A percentile compares a stretch with the other conserved stretches of the same genome.
Conservation (phyloP, 2,797 vertebrate genomes). For the Tragelaphus oryx region DNA sequence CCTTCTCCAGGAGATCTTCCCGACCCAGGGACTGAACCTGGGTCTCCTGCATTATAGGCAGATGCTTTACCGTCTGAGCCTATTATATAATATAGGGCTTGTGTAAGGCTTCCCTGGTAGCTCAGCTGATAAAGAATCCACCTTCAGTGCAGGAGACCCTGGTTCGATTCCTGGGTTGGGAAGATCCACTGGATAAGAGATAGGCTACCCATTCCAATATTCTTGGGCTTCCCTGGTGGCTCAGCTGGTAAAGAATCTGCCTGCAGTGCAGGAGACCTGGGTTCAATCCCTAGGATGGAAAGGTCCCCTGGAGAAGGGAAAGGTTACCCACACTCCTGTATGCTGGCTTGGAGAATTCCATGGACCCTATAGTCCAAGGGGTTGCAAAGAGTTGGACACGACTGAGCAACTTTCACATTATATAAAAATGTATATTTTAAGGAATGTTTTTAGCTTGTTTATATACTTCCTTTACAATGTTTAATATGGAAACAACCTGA, state of each 20-base stretch:
- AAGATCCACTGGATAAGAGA: background rate
- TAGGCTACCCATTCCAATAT: background rate
- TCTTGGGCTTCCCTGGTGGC: background rate
- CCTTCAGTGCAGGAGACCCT: no score
- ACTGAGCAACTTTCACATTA: background rate
- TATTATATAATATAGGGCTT: background rate
- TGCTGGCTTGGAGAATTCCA: background rate
- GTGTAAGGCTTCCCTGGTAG: background rate
- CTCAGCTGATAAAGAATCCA: background rate
- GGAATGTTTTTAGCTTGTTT: background rate
- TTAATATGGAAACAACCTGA: background rate
- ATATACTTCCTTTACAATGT: background rate
- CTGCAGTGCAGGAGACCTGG: background rate
- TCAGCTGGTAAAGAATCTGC: background rate
- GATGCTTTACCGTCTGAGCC: no score
- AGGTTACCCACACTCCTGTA: background rate
- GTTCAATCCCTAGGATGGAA: background rate
- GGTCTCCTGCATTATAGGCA: no score
- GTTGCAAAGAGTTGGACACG: background rate
- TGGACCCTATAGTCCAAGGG: background rate
- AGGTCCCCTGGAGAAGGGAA: background rate
- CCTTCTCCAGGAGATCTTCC: no score
- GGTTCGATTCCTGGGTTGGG: accelerated
- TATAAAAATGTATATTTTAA: background rate
- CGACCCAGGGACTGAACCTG: no score